phyloP scores from a whole-genome alignment of 2,797 vertebrate species.

The Craterocephalus amniculus region DNA sequence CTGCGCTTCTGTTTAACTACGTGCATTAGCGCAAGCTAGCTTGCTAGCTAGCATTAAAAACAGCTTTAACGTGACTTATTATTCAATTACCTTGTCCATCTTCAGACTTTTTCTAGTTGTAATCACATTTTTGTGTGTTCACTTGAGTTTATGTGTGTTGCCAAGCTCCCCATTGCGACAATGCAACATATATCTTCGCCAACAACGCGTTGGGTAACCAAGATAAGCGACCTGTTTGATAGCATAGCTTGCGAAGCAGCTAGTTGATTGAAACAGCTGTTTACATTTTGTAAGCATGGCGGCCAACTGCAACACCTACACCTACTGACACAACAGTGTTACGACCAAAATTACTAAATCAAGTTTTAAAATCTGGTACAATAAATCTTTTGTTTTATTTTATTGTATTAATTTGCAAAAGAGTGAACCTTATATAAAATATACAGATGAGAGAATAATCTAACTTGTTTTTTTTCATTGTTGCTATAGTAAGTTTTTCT shows the following conservation, averaged over 20 bases:
- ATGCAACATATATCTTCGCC: neutral
- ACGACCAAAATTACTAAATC: too few relatives aligned
- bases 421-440: too few relatives aligned
- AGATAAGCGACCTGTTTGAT: slow-evolving; percentile 48
- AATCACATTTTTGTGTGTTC: slow-evolving; percentile 38
- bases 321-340: neutral
- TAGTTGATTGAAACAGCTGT: slow-evolving; percentile 29
- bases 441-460: too few relatives aligned
- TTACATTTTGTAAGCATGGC: slow-evolving; percentile 2
- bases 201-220: slow-evolving; percentile 8
- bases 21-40: slow-evolving; percentile 17
- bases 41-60: slow-evolving; percentile 16
- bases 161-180: neutral
- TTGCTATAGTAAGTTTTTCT: too few relatives aligned
- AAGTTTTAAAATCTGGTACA: neutral
- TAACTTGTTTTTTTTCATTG: too few relatives aligned
- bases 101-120: slow-evolving; percentile 10
- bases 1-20: slow-evolving; percentile 2
- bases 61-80: neutral
- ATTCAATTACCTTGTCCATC: slow-evolving; percentile 69
- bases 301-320: slow-evolving; percentile 43
- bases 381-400: too few relatives aligned
- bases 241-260: slow-evolving; percentile 29
- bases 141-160: neutral
- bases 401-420: too few relatives aligned